A percentile compares a stretch with the other conserved stretches of the same genome.
Conservation (phyloP, 2,797 vertebrate genomes). For the Coendou prehensilis region DNA sequence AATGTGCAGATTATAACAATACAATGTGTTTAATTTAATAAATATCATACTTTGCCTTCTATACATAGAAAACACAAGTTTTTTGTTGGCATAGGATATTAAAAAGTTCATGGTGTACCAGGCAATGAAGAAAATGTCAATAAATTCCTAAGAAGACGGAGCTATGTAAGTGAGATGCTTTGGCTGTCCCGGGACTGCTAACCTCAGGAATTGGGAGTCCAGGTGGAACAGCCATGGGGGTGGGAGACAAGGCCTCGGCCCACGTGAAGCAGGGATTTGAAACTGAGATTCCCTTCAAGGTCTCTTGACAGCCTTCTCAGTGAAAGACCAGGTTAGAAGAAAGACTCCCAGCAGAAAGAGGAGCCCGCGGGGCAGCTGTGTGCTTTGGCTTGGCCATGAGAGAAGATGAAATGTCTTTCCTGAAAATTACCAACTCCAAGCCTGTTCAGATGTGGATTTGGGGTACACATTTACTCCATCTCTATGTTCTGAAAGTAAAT, state of each 20-base stretch:
- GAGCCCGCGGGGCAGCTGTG: neutral
- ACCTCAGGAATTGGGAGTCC: neutral
- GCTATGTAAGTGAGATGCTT: neutral
- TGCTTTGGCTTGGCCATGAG: neutral
- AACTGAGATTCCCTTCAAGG: neutral
- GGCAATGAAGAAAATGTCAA: neutral
- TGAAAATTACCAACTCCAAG: neutral
- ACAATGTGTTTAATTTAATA: neutral
- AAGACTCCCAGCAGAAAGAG: too few species aligned
- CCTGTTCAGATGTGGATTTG: neutral
- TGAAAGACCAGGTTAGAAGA: neutral
- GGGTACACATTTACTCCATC: neutral
- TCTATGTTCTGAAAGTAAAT: neutral
- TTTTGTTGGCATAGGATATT: neutral
- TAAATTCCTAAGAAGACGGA: neutral
- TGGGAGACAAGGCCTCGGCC: neutral
- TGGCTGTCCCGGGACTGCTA: neutral
- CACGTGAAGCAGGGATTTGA: neutral
- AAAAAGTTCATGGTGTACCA: neutral
- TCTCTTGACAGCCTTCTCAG: neutral
- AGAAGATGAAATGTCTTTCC: neutral
- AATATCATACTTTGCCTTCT: neutral
- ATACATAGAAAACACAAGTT: neutral
- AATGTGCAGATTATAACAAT: neutral
- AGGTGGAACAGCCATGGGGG: neutral